A percentile compares a stretch with the other conserved stretches of the same genome.
phyloP scores from a whole-genome alignment of 1,140 invertebrate species.

The Chionoecetes opilio region DNA sequence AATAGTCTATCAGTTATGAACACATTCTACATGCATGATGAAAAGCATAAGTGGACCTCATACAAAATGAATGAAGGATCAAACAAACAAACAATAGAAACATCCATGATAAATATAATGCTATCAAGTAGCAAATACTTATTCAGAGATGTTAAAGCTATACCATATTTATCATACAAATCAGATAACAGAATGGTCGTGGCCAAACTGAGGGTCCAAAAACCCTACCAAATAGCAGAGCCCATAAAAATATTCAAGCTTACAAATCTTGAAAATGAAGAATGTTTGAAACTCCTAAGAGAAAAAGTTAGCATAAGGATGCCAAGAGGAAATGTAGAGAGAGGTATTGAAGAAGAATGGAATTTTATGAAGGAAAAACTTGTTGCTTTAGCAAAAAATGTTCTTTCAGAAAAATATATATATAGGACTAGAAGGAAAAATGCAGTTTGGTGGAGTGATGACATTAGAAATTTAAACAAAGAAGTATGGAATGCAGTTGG shows the following conservation, averaged over 20 bases:
- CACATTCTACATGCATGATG: conserved; percentile 29
- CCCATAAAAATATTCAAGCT: background rate
- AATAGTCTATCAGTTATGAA: conserved; percentile 1
- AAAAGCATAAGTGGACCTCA: background rate
- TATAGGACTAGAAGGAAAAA: background rate
- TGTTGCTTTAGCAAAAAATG: background rate
- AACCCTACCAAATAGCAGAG: background rate
- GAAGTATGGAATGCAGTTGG: background rate
- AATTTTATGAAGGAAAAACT: background rate
- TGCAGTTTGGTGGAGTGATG: background rate
- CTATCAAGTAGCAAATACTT: background rate
- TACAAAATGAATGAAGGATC: background rate
- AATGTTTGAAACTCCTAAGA: background rate
- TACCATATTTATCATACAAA: background rate
- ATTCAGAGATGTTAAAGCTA: background rate
- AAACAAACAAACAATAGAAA: background rate
- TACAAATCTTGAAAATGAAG: background rate
- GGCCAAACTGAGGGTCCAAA: background rate
- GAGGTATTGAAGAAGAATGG: conserved; percentile 18
- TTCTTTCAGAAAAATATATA: background rate
- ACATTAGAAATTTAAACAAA: background rate
- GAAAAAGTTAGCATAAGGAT: background rate
- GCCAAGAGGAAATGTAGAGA: conserved; percentile 16
- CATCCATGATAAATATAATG: background rate
- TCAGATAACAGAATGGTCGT: background rate